Conservation (phyloP, 2,113 vertebrate species). For the Tachycineta bicolor region DNA sequence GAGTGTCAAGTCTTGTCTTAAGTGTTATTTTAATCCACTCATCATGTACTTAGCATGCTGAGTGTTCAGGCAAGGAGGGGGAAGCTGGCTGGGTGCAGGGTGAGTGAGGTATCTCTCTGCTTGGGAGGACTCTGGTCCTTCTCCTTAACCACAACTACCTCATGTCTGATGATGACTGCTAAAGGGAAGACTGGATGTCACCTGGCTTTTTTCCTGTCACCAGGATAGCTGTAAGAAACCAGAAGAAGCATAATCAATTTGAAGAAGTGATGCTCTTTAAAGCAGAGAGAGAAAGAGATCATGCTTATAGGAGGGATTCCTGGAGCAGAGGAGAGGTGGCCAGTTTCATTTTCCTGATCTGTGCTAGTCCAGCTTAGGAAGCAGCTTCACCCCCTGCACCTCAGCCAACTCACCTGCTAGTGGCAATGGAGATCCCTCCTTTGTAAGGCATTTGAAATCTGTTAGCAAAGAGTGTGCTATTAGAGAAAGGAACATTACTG, state of each 20-base stretch:
- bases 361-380: neutral
- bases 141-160: neutral
- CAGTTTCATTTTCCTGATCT: neutral
- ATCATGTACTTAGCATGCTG: neutral
- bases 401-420: neutral
- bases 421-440: neutral
- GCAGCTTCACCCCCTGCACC: neutral
- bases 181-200: neutral
- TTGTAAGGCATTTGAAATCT: neutral
- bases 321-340: neutral
- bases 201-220: neutral
- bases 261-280: neutral
- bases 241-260: neutral
- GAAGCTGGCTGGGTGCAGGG: neutral
- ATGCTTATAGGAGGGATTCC: neutral
- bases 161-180: neutral
- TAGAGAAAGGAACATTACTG: neutral
- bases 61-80: neutral
- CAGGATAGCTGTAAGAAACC: neutral
- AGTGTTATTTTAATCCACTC: slow-evolving; percentile 20
- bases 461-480: neutral
- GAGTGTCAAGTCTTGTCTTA: neutral
- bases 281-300: neutral
- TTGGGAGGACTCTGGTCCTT: neutral
- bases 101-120: neutral